Evolutionary conservation across 2,113 vertebrate species (phyloP).

Genomic region (Lipotes vexillifer): DNA sequence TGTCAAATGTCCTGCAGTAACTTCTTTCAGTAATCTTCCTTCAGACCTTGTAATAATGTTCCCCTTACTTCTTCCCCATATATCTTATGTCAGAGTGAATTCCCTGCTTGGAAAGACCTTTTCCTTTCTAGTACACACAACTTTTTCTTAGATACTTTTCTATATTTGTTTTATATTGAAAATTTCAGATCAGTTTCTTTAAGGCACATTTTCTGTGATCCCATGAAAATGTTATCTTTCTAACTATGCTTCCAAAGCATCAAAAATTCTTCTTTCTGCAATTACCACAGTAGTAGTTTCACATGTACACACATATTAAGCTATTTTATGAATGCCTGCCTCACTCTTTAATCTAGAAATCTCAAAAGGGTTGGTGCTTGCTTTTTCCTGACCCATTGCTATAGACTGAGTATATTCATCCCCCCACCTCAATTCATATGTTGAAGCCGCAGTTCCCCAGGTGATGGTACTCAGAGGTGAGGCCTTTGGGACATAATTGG

Average conservation of each 20-base stretch:
- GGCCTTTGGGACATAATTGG: not conserved
- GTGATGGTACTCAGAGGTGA: not conserved
- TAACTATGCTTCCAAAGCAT: not conserved
- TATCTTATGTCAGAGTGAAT: not conserved
- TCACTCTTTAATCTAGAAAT: not conserved
- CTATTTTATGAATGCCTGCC: not conserved
- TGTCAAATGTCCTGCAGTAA: not conserved
- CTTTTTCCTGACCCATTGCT: not conserved
- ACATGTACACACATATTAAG: not conserved
- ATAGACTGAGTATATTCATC: not conserved
- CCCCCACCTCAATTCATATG: not conserved
- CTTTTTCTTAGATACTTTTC: not conserved
- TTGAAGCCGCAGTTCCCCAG: not conserved
- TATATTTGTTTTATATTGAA: not conserved
- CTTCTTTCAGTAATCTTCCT: not conserved
- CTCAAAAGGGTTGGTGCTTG: not conserved
- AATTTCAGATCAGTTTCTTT: not conserved
- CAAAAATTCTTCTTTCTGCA: not conserved
- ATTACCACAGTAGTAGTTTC: not conserved
- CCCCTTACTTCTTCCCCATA: not conserved
- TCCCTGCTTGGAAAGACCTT: not conserved
- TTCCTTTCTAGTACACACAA: fast-evolving
- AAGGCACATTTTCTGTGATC: not conserved
- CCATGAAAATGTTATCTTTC: not conserved
- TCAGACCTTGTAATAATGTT: not conserved